Evolutionary conservation across 2,888 invertebrate species (phyloP), one percentile per base, ranked within the genome.

Genomic region (Sminthurides aquaticus): DNA sequence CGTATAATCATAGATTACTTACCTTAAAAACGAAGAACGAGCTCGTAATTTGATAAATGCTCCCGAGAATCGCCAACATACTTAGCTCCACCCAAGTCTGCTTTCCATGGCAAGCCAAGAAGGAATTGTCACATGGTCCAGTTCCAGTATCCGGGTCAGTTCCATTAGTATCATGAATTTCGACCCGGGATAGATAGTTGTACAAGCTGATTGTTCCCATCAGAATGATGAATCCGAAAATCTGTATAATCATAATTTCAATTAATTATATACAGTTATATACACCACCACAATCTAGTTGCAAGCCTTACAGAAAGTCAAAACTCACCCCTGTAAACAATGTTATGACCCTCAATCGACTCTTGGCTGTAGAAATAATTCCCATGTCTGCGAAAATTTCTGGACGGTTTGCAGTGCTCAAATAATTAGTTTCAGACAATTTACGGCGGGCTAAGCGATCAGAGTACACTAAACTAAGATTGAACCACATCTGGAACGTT

Each of bases 41-140:
- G n/a, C 63, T 63, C 11, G 49, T 49, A n/a, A 57, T 8, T 57
- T 63, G 57, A 24, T 63, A 63, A 2, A 63, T 57, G 22, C 63
- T 28, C 1, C 24, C 49, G 18, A 63, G 56, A 3, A 63, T 27
- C 2, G 57, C 63, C n/a, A 63, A 22, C 24, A 63, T 57, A 28
- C 28, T 57, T 1, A n/a, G n/a, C 20, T 49, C 43, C 25, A 57
- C 34, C 63, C 63, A 63, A 27, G 63, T 28, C 24, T 63, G 48
- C 24, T 28, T 49, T 1, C 49, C 29, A 27, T 43, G 57, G 48
- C 63, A 63, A 34, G 22, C 27, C 20, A 62, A 49, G 11, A 49
- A 18, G 11, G 27, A n/a, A 24, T 63, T 43, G 28, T 25, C 22
- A 26, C 26, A 43, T 5, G 25, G 28, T 22, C 56, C 48, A 2